Evolutionary conservation across 2,888 invertebrate genomes (phyloP), one percentile per base, ranked within the genome.

Genomic region (Melinaea marsaeus): DNA sequence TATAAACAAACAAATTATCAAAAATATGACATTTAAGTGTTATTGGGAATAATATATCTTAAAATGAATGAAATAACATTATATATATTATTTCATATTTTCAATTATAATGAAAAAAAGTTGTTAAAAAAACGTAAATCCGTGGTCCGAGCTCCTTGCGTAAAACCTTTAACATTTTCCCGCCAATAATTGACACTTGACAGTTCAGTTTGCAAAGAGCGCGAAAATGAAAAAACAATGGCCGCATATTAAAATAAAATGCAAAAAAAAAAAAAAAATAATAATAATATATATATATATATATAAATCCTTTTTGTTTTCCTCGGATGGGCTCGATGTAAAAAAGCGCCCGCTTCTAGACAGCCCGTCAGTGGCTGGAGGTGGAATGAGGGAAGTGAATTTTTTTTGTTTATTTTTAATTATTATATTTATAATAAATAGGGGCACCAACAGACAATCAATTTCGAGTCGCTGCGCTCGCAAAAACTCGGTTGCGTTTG

Each of bases 261-360:
- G 81, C 75, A 79, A 72, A 78, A 83, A 85, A 90, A 89, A 90
- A 86, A 89, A 90, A 88, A 88, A 85, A 85, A 88, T 85, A 88
- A 87, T 87, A 85, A 83, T 83, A 32, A 51, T n/a, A 51, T 51
- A 51, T 46, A 46, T 46, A 46, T 46, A 46, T 11, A 46, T 46
- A 84, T 86, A 89, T 85, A 90, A 90, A 89, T 90, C 88, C 88
- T 81, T 83, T 83, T 86, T 89, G 90, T 90, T 90, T 90, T 83
- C 79, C 81, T 84, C 85, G 86, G 88, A 85, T 85, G 86, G 89
- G 90, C 85, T 84, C 83, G 84, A 83, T 85, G 86, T 85, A 86
- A 88, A 90, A 90, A 90, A 88, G 86, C 85, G 86, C 85, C 88
- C 90, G 90, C 85, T 88, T 87, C 89, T 87, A 91, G 91, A 90